Evolutionary conservation across 2,113 vertebrate species (phyloP).

Genomic region (Herpetotheres cachinnans): DNA sequence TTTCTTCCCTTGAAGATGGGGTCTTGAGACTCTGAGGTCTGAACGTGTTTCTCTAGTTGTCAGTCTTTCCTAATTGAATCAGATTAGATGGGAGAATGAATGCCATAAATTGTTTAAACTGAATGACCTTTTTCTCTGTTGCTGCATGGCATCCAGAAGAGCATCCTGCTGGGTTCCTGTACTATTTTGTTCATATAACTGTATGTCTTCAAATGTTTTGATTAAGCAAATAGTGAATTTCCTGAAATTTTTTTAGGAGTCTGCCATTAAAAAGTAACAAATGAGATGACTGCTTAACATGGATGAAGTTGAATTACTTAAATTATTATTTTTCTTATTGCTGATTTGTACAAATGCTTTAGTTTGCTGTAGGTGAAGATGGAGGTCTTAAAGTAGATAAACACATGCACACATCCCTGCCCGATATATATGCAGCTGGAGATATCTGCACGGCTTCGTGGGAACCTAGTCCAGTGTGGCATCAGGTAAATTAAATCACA

Average conservation of each 20-base stretch:
- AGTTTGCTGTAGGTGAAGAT: conserved; percentile 87
- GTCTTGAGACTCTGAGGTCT: background rate
- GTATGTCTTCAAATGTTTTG: background rate
- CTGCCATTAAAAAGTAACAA: background rate
- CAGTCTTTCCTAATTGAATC: background rate
- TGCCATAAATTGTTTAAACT: background rate
- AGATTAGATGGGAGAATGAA: background rate
- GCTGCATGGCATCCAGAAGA: background rate
- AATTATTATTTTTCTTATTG: background rate
- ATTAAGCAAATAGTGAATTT: background rate
- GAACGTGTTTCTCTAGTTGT: background rate
- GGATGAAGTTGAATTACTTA: background rate
- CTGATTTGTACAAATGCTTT: background rate
- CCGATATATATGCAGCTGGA: conserved; percentile 88
- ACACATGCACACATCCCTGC: conserved; percentile 86
- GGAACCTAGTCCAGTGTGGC: conserved; percentile 87
- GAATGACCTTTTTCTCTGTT: background rate
- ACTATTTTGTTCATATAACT: background rate
- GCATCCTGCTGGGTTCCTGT: background rate
- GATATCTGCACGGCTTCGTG: conserved; percentile 89
- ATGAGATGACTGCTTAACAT: background rate
- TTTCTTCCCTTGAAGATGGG: background rate
- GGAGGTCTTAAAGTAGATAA: conserved; percentile 85
- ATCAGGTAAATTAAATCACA: conserved; percentile 78
- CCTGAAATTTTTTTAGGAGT: background rate